Percentiles rank a stretch among this genome's conserved stretches.
phyloP scores from a whole-genome alignment of 2,888 invertebrate species.

The Oscheius myriophilus region DNA sequence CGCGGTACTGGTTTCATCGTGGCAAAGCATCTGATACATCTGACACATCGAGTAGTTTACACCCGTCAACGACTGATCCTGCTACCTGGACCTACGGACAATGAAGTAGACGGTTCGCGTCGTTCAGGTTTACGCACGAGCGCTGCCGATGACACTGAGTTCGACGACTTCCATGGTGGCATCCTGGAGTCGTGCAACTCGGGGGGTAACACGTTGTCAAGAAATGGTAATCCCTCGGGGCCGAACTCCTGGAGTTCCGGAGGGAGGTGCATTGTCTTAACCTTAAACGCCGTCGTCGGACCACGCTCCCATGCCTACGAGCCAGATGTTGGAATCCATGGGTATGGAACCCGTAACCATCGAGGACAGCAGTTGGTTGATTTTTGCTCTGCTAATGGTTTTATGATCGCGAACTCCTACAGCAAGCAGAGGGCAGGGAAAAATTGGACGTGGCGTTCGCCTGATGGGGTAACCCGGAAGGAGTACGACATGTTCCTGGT shows the following conservation, averaged over 20 bases:
- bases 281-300: no score
- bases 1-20: slow-evolving; percentile 23
- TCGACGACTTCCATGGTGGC: no score
- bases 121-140: neutral
- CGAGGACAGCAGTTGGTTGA: no score
- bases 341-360: no score
- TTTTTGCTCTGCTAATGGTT: neutral
- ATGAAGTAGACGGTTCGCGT: neutral
- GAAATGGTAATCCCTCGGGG: neutral
- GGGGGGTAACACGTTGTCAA: neutral
- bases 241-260: no score
- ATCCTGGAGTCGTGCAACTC: no score
- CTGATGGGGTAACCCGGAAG: no score
- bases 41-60: neutral
- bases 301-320: no score
- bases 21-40: neutral
- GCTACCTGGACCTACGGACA: neutral
- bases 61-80: neutral
- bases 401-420: slow-evolving; percentile 4
- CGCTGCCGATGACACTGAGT: neutral
- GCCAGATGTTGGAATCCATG: no score
- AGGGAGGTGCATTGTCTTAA: no score
- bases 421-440: neutral
- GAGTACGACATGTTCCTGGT: no score
- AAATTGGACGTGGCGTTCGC: no score